Base-by-base conservation (phyloP, 2,888 invertebrate species). In the Pterostichus madidus region DNA sequence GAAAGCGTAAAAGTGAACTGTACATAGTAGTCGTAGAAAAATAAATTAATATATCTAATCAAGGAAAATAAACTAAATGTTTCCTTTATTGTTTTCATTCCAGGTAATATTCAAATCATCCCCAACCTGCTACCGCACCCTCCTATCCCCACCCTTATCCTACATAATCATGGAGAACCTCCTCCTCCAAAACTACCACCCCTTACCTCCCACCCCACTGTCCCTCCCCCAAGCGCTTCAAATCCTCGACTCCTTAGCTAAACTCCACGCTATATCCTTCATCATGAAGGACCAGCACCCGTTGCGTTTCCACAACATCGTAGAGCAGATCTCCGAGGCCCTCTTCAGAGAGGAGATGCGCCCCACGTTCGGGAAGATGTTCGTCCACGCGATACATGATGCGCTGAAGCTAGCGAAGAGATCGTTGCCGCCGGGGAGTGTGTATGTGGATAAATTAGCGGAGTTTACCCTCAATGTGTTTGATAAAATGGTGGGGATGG, bases 191-290 rank as follows among this genome's bases (percentile, higher is more conserved):
- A 84, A 84, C 8, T 85, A 84, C 61, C 35, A 52, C 52, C 24
- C 84, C 5, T 11, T 83, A 31, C 83, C 84, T 32, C 56, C 84
- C 73, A 84, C 83, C 13, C 68, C 82, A 5, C 52, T 84, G 35
- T 56, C 76, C 10, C 46, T 83, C 15, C 75, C 83, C 44, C 35
- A 56, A 8, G 84, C 83, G 0, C 35, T 83, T 35, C 73, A 81
- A 32, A 84, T 85, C 6, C 59, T 85, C 10, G 64, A 83, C 71
- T 79, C 85, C 73, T 64, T 85, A n/a, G 84, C 83, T n/a, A 78
- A 76, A 56, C 85, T 85, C 59, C 86, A 86, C 83, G 85, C 86
- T 73, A 84, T 82, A 52, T 86, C 86, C 56, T 86, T 85, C 61
- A 85, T 85, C 46, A 13, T 84, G 59, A 85, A 85, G 59, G 84